Percentiles rank a stretch among this genome's conserved stretches.
Conservation (phyloP, 2,888 invertebrate species). For the Micoletzkya japonica region DNA sequence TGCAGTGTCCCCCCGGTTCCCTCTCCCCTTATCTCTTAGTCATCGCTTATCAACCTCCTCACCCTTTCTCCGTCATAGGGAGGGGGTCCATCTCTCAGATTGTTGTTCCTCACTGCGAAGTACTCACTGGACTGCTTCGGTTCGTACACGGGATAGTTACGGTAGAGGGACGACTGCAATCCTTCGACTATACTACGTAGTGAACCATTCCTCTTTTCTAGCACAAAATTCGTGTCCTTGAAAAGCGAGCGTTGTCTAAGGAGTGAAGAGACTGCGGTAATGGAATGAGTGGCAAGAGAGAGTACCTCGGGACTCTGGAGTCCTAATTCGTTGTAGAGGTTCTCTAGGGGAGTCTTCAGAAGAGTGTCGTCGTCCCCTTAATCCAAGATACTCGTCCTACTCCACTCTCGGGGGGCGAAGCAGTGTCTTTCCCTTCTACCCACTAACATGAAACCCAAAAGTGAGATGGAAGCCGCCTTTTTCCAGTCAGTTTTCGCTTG, state of each 20-base stretch:
- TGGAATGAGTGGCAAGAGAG: background rate
- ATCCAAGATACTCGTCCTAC: no score
- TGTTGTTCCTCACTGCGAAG: constrained; percentile 37
- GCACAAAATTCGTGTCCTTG: background rate
- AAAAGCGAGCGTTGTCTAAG: no score
- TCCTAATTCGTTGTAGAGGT: constrained; percentile 50
- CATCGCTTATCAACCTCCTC: background rate
- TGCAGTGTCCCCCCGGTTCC: background rate
- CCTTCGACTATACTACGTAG: constrained; percentile 8
- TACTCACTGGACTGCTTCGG: constrained; percentile 60
- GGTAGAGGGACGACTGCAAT: constrained; percentile 36
- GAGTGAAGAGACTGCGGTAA: background rate
- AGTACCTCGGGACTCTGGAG: constrained; percentile 38
- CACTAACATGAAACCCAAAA: background rate
- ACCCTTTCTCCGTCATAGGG: background rate
- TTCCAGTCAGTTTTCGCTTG: background rate
- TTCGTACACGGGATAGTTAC: constrained; percentile 56
- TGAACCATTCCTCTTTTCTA: background rate
- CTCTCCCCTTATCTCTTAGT: background rate
- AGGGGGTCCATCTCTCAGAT: constrained; percentile 5
- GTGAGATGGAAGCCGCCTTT: constrained; percentile 13
- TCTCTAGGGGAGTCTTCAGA: constrained; percentile 52
- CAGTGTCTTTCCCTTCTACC: background rate
- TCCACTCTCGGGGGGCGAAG: no score
- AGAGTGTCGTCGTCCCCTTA: constrained; percentile 42